Evolutionary conservation across 2,888 invertebrate species (phyloP).

Genomic region (Clivina fossor): DNA sequence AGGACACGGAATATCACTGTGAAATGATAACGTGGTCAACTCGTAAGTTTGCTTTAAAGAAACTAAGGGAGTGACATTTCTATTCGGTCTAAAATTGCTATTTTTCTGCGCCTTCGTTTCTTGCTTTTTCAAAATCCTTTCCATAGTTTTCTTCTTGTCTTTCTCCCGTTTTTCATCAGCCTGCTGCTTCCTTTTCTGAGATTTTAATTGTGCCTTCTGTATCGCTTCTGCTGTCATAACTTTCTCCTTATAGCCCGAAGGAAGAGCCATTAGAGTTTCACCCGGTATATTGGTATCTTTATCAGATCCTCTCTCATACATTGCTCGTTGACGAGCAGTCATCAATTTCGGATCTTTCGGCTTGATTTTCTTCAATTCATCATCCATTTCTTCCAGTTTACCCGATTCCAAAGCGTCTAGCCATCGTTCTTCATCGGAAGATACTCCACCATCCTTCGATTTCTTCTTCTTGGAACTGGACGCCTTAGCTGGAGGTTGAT

Average conservation of each 20-base stretch:
- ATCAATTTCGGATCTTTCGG: conserved; percentile 89
- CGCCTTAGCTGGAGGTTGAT: conserved; percentile 39
- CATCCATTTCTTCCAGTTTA: conserved; percentile 90
- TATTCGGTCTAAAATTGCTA: conserved; percentile 63
- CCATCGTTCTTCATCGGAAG: conserved; percentile 95
- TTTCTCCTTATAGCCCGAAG: conserved; percentile 58
- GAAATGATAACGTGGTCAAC: conserved; percentile 70
- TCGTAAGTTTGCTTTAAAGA: conserved; percentile 71
- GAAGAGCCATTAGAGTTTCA: conserved; percentile 62
- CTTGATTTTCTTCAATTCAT: conserved; percentile 90
- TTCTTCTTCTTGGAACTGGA: conserved; percentile 62
- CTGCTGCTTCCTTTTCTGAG: conserved; percentile 85
- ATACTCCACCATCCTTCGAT: conserved; percentile 78
- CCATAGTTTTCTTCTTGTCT: conserved; percentile 96
- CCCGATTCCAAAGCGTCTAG: conserved; percentile 93
- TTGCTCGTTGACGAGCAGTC: conserved; percentile 92
- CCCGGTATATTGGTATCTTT: conserved; percentile 66
- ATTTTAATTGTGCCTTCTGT: conserved; percentile 86
- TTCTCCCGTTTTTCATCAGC: conserved; percentile 95
- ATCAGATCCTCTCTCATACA: conserved; percentile 85
- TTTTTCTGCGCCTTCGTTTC: conserved; percentile 77
- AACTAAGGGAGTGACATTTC: conserved; percentile 69
- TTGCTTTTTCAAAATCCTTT: conserved; percentile 86
- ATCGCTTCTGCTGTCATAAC: conserved; percentile 94
- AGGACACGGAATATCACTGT: conserved; percentile 73